Percentiles rank a stretch among this genome's conserved stretches.
Evolutionary conservation across 1,140 invertebrate species (phyloP).

Genomic region (Drosophila miranda): DNA sequence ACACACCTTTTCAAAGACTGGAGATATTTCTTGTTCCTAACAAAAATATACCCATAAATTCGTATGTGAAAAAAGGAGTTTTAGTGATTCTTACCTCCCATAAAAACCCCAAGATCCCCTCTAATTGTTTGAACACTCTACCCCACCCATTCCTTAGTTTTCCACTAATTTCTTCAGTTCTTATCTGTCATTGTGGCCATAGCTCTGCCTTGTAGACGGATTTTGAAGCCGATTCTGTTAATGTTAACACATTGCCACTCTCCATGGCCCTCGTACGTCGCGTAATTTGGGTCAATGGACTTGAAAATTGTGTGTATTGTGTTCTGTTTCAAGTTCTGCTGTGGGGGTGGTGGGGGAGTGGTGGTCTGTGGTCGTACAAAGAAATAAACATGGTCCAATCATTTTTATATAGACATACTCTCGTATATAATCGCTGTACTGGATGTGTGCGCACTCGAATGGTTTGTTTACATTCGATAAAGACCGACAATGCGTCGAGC

Average conservation of each 20-base stretch:
- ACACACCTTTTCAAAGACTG: too few relatives aligned
- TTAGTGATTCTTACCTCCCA: too few relatives aligned
- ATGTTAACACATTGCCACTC: slow-evolving; percentile 55
- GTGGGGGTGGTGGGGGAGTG: too few relatives aligned
- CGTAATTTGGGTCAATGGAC: slow-evolving; percentile 68
- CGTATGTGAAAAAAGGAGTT: too few relatives aligned
- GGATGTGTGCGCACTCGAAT: slow-evolving; percentile 15
- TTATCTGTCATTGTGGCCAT: slow-evolving; percentile 52
- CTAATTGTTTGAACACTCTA: neutral
- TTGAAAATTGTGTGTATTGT: slow-evolving; percentile 40
- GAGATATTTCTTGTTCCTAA: too few relatives aligned
- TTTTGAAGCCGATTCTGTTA: slow-evolving; percentile 14
- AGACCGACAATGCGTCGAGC: slow-evolving; percentile 31
- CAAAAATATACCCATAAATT: too few relatives aligned
- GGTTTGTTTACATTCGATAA: slow-evolving; percentile 73
- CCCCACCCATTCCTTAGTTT: neutral
- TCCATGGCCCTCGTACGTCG: too few relatives aligned
- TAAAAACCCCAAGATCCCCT: too few relatives aligned
- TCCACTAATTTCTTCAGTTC: slow-evolving; percentile 28
- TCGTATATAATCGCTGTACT: neutral
- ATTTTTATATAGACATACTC: slow-evolving; percentile 28
- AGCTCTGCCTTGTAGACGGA: slow-evolving; percentile 26
- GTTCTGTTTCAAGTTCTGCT: slow-evolving; percentile 18
- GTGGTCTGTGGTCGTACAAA: neutral
- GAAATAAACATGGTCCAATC: slow-evolving; percentile 57